Percentiles rank a stretch among this genome's conserved stretches.
Conservation (phyloP, 2,888 invertebrate genomes). For the Stenodema calcarata region DNA sequence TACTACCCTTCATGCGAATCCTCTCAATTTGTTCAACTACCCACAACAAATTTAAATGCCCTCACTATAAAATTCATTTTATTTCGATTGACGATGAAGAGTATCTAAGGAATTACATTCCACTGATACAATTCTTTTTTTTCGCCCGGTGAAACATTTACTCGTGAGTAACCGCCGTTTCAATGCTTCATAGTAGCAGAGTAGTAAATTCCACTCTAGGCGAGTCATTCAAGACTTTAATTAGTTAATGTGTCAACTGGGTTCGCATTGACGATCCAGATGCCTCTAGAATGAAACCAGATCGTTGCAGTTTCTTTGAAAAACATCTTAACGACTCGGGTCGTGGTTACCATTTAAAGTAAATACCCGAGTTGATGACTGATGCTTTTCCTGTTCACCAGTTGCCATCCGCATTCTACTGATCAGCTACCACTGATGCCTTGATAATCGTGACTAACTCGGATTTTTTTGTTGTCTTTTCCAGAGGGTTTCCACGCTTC, state of each 20-base stretch:
- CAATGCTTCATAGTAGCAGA: background rate
- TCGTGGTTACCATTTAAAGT: background rate
- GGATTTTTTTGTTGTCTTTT: constrained; percentile 30
- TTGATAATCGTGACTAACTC: background rate
- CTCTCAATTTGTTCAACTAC: too few relatives aligned
- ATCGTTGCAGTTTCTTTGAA: constrained; percentile 25
- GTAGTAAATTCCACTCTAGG: background rate
- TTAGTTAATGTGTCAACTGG: background rate
- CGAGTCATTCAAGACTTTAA: background rate
- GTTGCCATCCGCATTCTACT: too few relatives aligned
- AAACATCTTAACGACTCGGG: background rate
- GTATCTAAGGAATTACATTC: too few relatives aligned
- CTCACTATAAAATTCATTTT: too few relatives aligned
- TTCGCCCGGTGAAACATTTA: too few relatives aligned
- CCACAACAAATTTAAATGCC: too few relatives aligned
- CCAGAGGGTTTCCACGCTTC: constrained; percentile 55
- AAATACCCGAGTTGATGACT: too few relatives aligned
- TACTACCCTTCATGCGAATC: too few relatives aligned
- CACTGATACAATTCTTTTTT: too few relatives aligned
- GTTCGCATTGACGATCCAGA: background rate
- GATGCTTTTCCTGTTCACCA: too few relatives aligned
- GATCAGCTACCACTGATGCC: too few relatives aligned
- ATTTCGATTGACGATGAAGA: too few relatives aligned
- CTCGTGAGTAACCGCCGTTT: background rate
- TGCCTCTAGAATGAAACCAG: constrained; percentile 7